A percentile compares a stretch with the other conserved stretches of the same genome.
phyloP scores from a whole-genome alignment of 2,797 vertebrate genomes.

The Myotis pilosus region DNA sequence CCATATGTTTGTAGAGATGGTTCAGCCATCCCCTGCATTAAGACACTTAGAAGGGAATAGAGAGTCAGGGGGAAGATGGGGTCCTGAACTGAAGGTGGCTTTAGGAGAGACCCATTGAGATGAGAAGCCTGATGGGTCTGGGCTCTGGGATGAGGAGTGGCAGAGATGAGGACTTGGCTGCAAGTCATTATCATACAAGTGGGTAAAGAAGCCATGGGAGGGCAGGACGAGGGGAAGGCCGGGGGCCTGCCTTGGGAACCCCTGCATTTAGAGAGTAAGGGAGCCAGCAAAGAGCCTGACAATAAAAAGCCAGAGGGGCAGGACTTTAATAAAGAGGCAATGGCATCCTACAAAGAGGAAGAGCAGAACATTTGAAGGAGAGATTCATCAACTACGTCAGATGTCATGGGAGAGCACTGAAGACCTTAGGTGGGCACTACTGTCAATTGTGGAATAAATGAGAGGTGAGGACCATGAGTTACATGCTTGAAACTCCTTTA shows the following conservation, averaged over 20 bases:
- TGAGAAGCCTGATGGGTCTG: too few relatives aligned
- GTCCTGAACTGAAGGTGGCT: neutral
- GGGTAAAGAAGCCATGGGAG: neutral
- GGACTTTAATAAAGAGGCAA: neutral
- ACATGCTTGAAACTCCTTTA: neutral
- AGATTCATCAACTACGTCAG: neutral
- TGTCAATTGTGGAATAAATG: neutral
- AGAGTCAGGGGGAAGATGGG: neutral
- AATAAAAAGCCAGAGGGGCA: neutral
- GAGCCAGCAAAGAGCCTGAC: neutral
- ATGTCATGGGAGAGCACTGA: neutral
- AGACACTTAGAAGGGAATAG: neutral
- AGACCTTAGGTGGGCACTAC: neutral
- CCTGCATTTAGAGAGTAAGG: neutral
- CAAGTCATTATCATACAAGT: neutral
- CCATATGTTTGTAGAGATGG: neutral
- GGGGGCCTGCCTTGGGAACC: neutral
- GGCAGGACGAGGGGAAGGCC: neutral
- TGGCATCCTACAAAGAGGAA: neutral
- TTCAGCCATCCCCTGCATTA: accelerated
- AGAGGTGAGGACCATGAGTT: neutral
- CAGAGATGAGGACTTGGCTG: neutral
- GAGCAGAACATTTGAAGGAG: neutral
- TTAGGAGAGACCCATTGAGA: neutral
- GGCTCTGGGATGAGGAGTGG: neutral